Base-by-base conservation (phyloP, 2,797 vertebrate species). In the Adrianichthys oophorus region DNA sequence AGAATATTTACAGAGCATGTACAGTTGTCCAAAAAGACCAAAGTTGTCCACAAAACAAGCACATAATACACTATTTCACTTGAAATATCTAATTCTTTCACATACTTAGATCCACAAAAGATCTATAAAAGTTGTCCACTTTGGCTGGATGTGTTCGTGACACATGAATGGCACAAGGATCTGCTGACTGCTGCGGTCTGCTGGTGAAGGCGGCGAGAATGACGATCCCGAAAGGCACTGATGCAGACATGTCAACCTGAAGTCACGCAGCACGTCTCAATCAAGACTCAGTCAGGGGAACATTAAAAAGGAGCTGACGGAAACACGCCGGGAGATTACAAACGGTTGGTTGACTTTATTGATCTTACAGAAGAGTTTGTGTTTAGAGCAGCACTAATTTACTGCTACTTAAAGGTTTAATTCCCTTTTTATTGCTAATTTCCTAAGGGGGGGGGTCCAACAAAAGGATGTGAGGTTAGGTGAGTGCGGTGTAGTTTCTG, bases 1-100 rank as follows among this genome's bases (percentile, higher is more conserved):
- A 63, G 76, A 87, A 68, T 93, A 93, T 93, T 91, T 93, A 94
- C 93, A 94, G 55, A 90, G 83, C 88, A 92, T 92, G 86, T 93
- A 93, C 90, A 92, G 77, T 65, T 80, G 86, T 91, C 88, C 85
- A 91, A 90, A 92, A 90, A 82, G 79, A 92, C 85, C 85, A 88
- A 32, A 83, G 83, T 83, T 76, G 81, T 84, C 77, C 74, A 85
- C 88, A 37, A 89, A 88, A 91, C 92, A 91, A 86, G 88, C 89
- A 90, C 66, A 84, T 82, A 86, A 89, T 81, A 92, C 79, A 88
- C 78, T 76, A 91, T 92, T 92, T 92, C 90, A 90, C 89, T 87
- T 87, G 86, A 92, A 93, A 92, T 91, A 91, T 92, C 78, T 63
- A 84, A 81, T 79, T 79, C 76, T 71, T 82, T 82, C 78, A 85